These are phyloP conservation scores for Ligdia adustata DNA, from an alignment of 2,888 invertebrate genomes.

Conservation along the genomic window DNA sequence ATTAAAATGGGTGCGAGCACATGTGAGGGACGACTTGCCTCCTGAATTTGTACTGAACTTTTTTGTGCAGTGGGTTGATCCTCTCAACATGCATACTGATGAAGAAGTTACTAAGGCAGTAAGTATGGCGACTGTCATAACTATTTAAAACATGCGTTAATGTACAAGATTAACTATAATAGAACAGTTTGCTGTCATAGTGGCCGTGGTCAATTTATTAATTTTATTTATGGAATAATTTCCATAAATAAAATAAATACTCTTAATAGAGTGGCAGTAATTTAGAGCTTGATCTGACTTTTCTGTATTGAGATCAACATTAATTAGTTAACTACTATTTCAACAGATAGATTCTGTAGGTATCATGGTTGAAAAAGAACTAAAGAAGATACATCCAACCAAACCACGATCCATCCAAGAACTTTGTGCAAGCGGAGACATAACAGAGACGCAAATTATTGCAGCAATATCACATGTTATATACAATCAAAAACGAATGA, in stretches of 20 bases:
- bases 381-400: background rate
- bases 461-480: slow-evolving; percentile 54
- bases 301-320: no score
- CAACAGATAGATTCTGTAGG: slow-evolving; percentile 8
- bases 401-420: background rate
- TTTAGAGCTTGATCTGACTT: no score
- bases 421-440: slow-evolving; percentile 14
- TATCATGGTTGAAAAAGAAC: slow-evolving; percentile 9
- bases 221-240: no score
- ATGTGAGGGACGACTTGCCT: slow-evolving; percentile 40
- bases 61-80: slow-evolving; percentile 66
- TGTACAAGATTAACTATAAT: no score
- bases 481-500: slow-evolving; percentile 47
- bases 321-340: no score
- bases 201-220: no score
- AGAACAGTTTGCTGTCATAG: no score
- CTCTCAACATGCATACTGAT: slow-evolving; percentile 49
- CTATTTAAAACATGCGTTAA: no score
- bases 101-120: slow-evolving; percentile 51
- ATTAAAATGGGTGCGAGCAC: slow-evolving; percentile 57
- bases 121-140: slow-evolving; percentile 33
- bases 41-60: slow-evolving; percentile 60
- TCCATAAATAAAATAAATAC: no score
- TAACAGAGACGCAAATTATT: slow-evolving; percentile 44
- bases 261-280: no score